Base-by-base conservation (phyloP, 2,888 invertebrate species). In the Antitype chi region DNA sequence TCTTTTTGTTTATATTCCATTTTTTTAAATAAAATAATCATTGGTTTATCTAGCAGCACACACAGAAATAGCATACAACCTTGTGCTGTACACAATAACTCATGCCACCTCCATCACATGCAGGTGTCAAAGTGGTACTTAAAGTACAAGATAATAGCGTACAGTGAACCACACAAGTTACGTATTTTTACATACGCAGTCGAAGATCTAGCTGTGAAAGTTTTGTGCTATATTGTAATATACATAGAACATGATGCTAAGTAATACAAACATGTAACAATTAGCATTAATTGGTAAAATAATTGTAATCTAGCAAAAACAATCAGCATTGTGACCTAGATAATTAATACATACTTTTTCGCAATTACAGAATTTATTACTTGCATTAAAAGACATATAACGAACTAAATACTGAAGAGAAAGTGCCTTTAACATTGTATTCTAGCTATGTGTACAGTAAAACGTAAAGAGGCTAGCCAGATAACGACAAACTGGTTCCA, bases 21-120 rank as follows among this genome's bases (percentile, higher is more conserved):
- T 23, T 13, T 20, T 13, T 28, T 52, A 49, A 15, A 43, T 23
- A 2, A n/a, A 49, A 25, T 55, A 4, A 15, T 43, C 5, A 15
- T 20, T 59, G 2, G 0, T 59, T 78, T 78, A 82, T 76, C 89
- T 89, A 79, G 87, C 87, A 89, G 83, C 87, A 88, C 79, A 70
- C 55, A 74, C n/a, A 81, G 38, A 75, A 78, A 67, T 73, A 70
- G 77, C 84, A 70, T 72, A 88, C 80, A 85, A 84, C 74, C 66
- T 60, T 64, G 89, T 92, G 90, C 92, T 91, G 83, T 91, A 91
- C 89, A 88, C 68, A 85, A 82, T 74, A 78, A 82, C 77, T 85
- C 85, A 90, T 89, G 88, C 90, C 87, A 90, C 90, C 90, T 90
- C 84, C 79, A 82, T 82, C 63, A 74, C 89, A 91, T 90, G 90